phyloP scores from a whole-genome alignment of 2,888 invertebrate species.

The Parnassius orleans region DNA sequence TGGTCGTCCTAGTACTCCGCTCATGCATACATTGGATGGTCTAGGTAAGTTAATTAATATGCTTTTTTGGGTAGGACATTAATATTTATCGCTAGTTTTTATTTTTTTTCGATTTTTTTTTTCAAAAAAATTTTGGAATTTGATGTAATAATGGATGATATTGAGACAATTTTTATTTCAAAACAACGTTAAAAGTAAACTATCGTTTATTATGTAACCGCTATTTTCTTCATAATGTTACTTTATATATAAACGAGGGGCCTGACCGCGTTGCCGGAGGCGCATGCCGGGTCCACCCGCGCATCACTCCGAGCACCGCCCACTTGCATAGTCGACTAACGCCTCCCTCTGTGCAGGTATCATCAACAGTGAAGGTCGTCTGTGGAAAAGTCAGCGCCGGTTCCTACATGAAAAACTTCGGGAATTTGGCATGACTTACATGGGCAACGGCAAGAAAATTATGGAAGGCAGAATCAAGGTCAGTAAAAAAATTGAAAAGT shows the following conservation, averaged over 20 bases:
- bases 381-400: slow-evolving; percentile 94
- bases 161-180: no score
- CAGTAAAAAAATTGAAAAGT: slow-evolving; percentile 39
- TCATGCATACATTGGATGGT: slow-evolving; percentile 92
- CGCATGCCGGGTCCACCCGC: slow-evolving; percentile 32
- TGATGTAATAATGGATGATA: no score
- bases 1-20: slow-evolving; percentile 91
- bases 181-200: no score
- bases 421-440: slow-evolving; percentile 93
- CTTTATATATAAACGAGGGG: no score
- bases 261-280: slow-evolving; percentile 41
- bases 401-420: slow-evolving; percentile 93
- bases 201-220: no score
- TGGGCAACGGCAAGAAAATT: slow-evolving; percentile 88
- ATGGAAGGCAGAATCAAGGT: slow-evolving; percentile 94
- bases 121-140: background rate
- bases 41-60: slow-evolving; percentile 85
- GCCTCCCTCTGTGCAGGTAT: slow-evolving; percentile 84
- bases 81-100: background rate
- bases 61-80: no score
- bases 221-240: no score
- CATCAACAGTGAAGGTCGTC: slow-evolving; percentile 91
- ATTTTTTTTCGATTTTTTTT: background rate
- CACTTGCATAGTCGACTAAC: slow-evolving; percentile 42
- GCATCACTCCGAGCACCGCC: slow-evolving; percentile 53